A percentile compares a stretch with the other conserved stretches of the same genome.
These are phyloP conservation scores for Halocynthia aurantium DNA, from an alignment of 23 tunicate genomes.

Conservation along the genomic window DNA sequence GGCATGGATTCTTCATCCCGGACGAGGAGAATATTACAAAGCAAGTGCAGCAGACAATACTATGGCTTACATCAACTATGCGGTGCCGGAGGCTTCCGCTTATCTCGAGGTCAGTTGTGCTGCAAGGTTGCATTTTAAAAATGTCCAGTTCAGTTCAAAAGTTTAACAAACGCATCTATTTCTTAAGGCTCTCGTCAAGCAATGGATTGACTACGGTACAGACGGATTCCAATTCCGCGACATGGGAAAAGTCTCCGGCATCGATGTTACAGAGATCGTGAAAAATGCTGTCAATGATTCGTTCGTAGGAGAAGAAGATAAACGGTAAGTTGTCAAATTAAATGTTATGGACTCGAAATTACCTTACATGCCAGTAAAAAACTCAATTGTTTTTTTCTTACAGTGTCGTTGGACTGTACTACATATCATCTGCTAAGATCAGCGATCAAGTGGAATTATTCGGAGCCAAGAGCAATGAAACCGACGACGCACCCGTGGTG, in stretches of 20 bases:
- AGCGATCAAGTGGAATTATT: constrained; percentile 4
- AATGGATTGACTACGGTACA: constrained; percentile 30
- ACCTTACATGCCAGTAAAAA: background rate
- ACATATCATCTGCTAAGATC: background rate
- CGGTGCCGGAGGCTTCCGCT: constrained; percentile 1
- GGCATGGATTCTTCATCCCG: constrained; percentile 20
- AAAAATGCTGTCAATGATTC: background rate
- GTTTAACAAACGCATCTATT: constrained; percentile 4
- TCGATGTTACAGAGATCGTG: background rate
- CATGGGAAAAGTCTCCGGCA: constrained; percentile 11
- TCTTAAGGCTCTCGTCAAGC: constrained; percentile 21
- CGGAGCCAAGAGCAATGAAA: background rate
- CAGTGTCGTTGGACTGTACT: constrained; percentile 3
- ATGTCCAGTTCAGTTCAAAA: background rate
- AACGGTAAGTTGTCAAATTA: too few relatives aligned
- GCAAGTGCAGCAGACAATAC: constrained; percentile 6
- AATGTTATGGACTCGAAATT: too few relatives aligned
- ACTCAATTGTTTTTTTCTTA: background rate
- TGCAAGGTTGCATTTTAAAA: background rate
- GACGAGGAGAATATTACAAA: constrained; percentile 21
- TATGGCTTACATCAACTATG: constrained; percentile 36
- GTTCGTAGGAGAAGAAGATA: background rate
- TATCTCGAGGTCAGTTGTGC: constrained; percentile 8
- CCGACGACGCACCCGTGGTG: constrained; percentile 9
- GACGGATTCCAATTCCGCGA: constrained; percentile 61